Evolutionary conservation across 1,140 invertebrate species (phyloP).

Genomic region (Belonocnema kinseyi): DNA sequence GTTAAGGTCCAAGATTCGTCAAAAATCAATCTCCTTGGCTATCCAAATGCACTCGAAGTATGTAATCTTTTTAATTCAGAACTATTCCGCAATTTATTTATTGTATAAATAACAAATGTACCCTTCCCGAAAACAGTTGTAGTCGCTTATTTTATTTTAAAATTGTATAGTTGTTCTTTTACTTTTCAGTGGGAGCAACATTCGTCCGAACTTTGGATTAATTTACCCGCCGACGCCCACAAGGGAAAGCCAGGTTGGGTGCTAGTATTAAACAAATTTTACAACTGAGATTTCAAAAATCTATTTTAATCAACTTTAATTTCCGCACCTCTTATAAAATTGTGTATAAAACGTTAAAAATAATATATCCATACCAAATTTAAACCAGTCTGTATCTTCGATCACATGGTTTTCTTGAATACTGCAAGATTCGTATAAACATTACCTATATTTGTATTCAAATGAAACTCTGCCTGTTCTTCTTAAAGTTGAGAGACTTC

Average conservation of each 20-base stretch:
- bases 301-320: constrained; percentile 18
- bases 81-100: too few relatives aligned
- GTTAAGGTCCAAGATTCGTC: too few relatives aligned
- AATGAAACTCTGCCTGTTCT: constrained; percentile 10
- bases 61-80: too few relatives aligned
- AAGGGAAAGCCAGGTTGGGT: constrained; percentile 69
- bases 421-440: not conserved
- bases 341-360: constrained; percentile 26
- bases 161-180: constrained; percentile 41
- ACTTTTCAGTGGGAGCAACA: constrained; percentile 53
- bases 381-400: constrained; percentile 3
- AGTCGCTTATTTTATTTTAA: not conserved
- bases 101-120: too few relatives aligned
- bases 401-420: not conserved
- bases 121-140: too few relatives aligned
- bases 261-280: constrained; percentile 35
- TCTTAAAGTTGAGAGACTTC: constrained; percentile 82
- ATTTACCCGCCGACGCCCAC: constrained; percentile 57
- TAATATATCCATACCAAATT: constrained; percentile 28
- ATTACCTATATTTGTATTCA: not conserved
- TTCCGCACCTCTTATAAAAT: constrained; percentile 12
- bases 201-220: constrained; percentile 35
- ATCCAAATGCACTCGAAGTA: too few relatives aligned
- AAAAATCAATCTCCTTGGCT: too few relatives aligned
- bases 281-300: not conserved